Percentiles rank a stretch among this genome's conserved stretches.
Conservation (phyloP, 2,888 invertebrate species). For the Ellobium chinense region DNA sequence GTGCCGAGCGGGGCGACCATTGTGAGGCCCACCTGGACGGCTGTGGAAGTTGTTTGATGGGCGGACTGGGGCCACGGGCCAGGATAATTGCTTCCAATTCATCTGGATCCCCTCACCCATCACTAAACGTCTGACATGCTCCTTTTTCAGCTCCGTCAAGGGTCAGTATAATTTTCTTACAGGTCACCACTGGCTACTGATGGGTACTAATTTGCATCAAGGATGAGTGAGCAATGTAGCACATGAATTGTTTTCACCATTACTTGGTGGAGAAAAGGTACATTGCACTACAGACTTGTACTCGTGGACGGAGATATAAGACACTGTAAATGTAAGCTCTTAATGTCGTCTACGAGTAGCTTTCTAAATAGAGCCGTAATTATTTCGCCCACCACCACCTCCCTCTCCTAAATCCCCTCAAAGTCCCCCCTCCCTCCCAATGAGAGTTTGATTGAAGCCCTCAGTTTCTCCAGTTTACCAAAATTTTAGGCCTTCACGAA, state of each 20-base stretch:
- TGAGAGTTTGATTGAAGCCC: too few relatives aligned
- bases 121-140: not conserved
- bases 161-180: not conserved
- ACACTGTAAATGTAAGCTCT: too few relatives aligned
- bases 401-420: too few relatives aligned
- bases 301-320: too few relatives aligned
- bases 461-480: too few relatives aligned
- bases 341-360: too few relatives aligned
- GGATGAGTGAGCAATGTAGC: not conserved
- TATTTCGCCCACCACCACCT: too few relatives aligned
- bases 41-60: not conserved
- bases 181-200: not conserved
- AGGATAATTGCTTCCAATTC: not conserved
- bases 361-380: too few relatives aligned
- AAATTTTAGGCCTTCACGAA: too few relatives aligned
- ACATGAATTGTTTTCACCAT: not conserved
- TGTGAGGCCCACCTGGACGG: not conserved
- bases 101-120: not conserved
- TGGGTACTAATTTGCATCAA: not conserved
- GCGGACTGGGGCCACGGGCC: not conserved
- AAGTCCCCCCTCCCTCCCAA: too few relatives aligned
- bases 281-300: too few relatives aligned
- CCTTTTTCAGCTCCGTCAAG: not conserved
- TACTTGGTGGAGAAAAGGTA: too few relatives aligned
- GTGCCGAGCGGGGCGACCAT: not conserved